Percentiles rank a stretch among this genome's conserved stretches.
Evolutionary conservation across 2,113 vertebrate species (phyloP).

Genomic region (Isurus oxyrinchus): DNA sequence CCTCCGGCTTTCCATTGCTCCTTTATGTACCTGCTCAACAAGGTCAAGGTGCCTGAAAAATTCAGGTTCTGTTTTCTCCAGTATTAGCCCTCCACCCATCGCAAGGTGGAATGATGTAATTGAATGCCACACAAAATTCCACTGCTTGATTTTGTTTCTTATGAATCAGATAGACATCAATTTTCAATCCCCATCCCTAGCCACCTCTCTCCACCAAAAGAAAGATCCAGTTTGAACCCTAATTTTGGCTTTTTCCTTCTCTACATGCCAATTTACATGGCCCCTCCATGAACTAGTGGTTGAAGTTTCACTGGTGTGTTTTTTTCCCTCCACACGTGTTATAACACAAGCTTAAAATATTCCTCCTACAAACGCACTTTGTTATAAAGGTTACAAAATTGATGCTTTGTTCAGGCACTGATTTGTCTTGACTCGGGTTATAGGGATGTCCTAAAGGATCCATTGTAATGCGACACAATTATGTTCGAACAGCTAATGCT

Average conservation of each 20-base stretch:
- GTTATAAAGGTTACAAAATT: constrained; percentile 6
- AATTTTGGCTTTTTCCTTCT: background rate
- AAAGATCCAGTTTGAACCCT: background rate
- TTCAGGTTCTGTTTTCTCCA: too few species aligned
- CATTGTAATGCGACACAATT: background rate
- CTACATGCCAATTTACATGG: background rate
- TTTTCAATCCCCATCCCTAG: background rate
- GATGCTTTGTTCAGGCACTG: background rate
- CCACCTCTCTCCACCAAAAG: background rate
- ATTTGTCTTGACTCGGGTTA: background rate
- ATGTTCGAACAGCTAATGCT: background rate
- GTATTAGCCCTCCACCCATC: too few species aligned
- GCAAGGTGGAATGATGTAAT: background rate
- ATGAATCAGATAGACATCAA: background rate
- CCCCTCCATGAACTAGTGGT: background rate
- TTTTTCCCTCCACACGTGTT: background rate
- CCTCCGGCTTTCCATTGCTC: too few species aligned
- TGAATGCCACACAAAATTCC: background rate
- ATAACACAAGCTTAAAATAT: background rate
- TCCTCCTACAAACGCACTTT: background rate
- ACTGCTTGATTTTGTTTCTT: background rate
- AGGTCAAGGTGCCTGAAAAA: too few species aligned
- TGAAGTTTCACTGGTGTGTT: background rate
- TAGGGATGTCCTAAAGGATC: background rate
- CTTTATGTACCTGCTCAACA: too few species aligned